Evolutionary conservation across 2,113 vertebrate genomes (phyloP).

Genomic region (Melierax canorus): DNA sequence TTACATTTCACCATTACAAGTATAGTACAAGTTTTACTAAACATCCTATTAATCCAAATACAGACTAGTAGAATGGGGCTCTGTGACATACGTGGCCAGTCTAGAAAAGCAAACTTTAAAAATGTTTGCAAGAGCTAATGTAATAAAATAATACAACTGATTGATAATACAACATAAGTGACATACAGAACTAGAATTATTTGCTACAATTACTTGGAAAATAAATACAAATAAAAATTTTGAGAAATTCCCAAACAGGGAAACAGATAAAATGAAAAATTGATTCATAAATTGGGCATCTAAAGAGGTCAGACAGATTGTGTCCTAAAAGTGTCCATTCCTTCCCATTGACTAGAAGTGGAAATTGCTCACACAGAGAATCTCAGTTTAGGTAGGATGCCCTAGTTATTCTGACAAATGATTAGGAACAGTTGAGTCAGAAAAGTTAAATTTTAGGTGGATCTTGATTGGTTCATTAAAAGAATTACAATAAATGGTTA

Average conservation of each 20-base stretch:
- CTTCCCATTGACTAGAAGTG: not conserved
- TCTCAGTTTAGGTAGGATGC: not conserved
- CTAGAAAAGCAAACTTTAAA: not conserved
- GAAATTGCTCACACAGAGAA: not conserved
- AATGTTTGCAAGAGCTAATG: not conserved
- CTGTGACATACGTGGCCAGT: rapidly evolving
- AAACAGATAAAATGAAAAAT: not conserved
- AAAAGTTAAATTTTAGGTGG: not conserved
- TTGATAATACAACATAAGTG: not conserved
- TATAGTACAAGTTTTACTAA: not conserved
- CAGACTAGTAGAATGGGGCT: not conserved
- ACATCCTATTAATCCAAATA: not conserved
- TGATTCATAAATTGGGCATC: not conserved
- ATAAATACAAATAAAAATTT: not conserved
- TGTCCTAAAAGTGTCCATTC: not conserved
- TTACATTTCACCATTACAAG: not conserved
- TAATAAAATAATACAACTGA: not conserved
- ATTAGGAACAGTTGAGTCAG: not conserved
- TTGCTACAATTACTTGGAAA: not conserved
- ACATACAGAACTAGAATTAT: not conserved
- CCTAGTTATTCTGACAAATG: not conserved
- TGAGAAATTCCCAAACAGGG: not conserved
- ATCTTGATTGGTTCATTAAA: not conserved
- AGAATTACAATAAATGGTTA: not conserved
- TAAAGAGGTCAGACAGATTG: not conserved